Evolutionary conservation across 2,888 invertebrate genomes (phyloP).

Genomic region (Siphonodentalium dalli): DNA sequence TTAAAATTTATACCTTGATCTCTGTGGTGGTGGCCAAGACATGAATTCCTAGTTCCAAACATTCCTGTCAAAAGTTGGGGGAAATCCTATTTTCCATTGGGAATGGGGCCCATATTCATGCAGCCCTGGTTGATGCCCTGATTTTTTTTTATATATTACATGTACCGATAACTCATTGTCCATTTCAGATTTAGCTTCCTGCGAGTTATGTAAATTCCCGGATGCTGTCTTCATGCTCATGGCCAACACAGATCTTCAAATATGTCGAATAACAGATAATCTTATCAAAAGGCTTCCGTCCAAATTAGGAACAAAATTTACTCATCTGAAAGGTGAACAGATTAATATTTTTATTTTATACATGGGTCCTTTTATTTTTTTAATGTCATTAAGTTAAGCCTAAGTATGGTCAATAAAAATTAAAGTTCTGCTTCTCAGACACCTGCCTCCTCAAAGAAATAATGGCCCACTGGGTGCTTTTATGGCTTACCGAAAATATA

Average conservation of each 20-base stretch:
- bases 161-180: too few relatives aligned
- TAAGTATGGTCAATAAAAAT: neutral
- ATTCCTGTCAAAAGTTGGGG: too few relatives aligned
- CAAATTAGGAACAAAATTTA: conserved; percentile 45
- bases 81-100: too few relatives aligned
- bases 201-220: conserved; percentile 47
- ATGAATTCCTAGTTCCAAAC: too few relatives aligned
- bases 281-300: conserved; percentile 41
- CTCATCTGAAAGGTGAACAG: conserved; percentile 39
- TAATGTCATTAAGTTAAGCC: neutral
- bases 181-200: conserved; percentile 47
- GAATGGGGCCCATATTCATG: too few relatives aligned
- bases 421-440: neutral
- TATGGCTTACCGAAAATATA: neutral
- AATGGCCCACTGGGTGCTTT: neutral
- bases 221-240: conserved; percentile 50
- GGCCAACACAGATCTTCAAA: conserved; percentile 34
- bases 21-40: too few relatives aligned
- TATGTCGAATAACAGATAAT: conserved; percentile 44
- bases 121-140: too few relatives aligned
- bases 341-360: neutral
- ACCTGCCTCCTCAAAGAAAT: neutral
- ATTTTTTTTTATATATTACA: too few relatives aligned
- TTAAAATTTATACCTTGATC: too few relatives aligned
- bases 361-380: neutral